Base-by-base conservation (phyloP, 2,888 invertebrate species). In the Mythimna vitellina region DNA sequence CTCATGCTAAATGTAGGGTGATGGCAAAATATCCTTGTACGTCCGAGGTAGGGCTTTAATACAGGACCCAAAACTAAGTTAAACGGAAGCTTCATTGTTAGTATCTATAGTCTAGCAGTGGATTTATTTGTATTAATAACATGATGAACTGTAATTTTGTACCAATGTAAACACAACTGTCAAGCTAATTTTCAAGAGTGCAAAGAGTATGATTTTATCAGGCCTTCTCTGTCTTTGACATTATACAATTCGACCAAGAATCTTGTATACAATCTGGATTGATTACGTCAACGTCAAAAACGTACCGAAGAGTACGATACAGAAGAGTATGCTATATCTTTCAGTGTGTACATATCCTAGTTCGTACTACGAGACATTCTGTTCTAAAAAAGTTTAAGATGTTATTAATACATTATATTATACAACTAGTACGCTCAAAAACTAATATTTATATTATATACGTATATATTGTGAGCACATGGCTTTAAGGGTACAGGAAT, bases 11-110 rank as follows among this genome's bases (percentile, higher is more conserved):
- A 94, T 22, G 88, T 86, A 2, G 91, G 86, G 67, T 92, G 89
- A 65, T 90, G 87, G 73, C 95, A 95, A 78, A 94, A 91, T 38
- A 86, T 67, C 62, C 88, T 87, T 5, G 92, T 89, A 25, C 82
- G 86, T 35, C 87, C 88, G 57, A 93, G 90, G 76, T 92, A 85
- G 4, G 91, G 92, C 67, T 91, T 95, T 29, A 95, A 77, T 58
- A 94, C 57, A 4, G 92, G 92, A 51, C 88, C 88, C 69, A 95
- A 78, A 56, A 94, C 65, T 60, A 85, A 73, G 76, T 86, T 90
- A 71, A 94, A 94, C 0, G 94, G 94, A 65, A 95, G 85, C 80
- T 94, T 95, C 94, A 94, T 94, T 51, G 72, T 84, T 29, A 68
- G 63, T 68, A 49, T 73, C 58, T 81, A 29, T 73, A 70, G 57